Base-by-base conservation (phyloP, 2,113 vertebrate species). In the Capreolus pygargus region DNA sequence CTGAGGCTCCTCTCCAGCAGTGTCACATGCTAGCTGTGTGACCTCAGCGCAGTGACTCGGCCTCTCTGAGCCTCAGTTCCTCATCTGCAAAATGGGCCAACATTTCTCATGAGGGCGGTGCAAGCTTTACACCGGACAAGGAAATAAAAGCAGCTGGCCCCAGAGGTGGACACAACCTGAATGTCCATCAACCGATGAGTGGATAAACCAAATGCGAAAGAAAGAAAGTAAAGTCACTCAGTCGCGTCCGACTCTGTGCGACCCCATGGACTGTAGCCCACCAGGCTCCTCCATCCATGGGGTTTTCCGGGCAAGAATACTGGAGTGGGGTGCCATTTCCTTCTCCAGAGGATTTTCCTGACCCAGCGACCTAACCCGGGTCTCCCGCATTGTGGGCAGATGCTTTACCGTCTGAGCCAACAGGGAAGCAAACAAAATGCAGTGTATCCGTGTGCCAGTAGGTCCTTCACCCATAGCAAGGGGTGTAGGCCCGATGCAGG, bases 401-500 rank as follows among this genome's bases (percentile, higher is more conserved):
- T 3, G 50, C 14, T 52, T 52, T 52, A 52, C 50, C 50, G 50
- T 52, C 50, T 52, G 15, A 52, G 50, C 14, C 4, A 5, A 14
- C 50, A 52, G 4, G 50, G 50, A 52, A 52, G 50, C 50, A 52
- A 16, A 52, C 50, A 52, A 52, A 52, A 52, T 1, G 50, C 4
- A 52, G 12, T 0, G 0, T 1, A 0, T 8, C 47, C 27, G 0
- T 4, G 6, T 27, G 5, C 28, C 1, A 33, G 14, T 9, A 5
- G 23, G 23, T 55, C 36, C 33, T 17, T 21, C 61, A 76, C 3
- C 76, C 28, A 1, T 5, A 13, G 74, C 21, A 55, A 82, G 55
- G 17, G 19, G 89, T 0, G 58, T 1, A 6, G 58, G 0, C 0
- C 23, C 10, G 12, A 45, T 1, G 1, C 13, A 0, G 2, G 28